Evolutionary conservation across 2,888 invertebrate genomes (phyloP).

Genomic region (Merodon equestris): DNA sequence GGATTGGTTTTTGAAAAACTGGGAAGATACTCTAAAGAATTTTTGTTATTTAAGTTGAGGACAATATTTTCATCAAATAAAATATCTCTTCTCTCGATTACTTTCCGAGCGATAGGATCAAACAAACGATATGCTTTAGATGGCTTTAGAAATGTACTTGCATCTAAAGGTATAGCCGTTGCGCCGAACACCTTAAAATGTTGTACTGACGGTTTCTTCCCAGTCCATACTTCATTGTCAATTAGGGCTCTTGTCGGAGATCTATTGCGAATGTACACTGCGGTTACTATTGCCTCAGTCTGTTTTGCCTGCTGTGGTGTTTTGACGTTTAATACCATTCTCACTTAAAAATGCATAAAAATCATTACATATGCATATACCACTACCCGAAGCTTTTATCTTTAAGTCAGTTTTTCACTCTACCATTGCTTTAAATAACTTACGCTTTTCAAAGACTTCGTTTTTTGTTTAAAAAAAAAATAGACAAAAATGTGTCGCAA

Average conservation of each 20-base stretch:
- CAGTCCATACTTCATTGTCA: constrained; percentile 61
- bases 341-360: not conserved
- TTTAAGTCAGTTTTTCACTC: too few species aligned
- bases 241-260: constrained; percentile 45
- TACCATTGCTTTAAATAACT: too few species aligned
- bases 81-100: constrained; percentile 32
- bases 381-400: too few species aligned
- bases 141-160: constrained; percentile 41
- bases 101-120: constrained; percentile 13
- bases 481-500: too few species aligned
- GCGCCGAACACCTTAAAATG: constrained; percentile 34
- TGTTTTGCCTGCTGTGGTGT: too few species aligned
- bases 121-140: constrained; percentile 8
- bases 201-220: constrained; percentile 53
- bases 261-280: constrained; percentile 68
- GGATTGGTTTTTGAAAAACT: too few species aligned
- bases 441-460: too few species aligned
- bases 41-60: too few species aligned
- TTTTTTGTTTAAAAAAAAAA: too few species aligned
- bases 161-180: not conserved
- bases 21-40: too few species aligned
- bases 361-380: too few species aligned
- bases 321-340: not conserved
- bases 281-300: constrained; percentile 66
- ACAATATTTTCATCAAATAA: constrained; percentile 30